phyloP scores from a whole-genome alignment of 2,888 invertebrate genomes.

The Dolichomitus sp. region DNA sequence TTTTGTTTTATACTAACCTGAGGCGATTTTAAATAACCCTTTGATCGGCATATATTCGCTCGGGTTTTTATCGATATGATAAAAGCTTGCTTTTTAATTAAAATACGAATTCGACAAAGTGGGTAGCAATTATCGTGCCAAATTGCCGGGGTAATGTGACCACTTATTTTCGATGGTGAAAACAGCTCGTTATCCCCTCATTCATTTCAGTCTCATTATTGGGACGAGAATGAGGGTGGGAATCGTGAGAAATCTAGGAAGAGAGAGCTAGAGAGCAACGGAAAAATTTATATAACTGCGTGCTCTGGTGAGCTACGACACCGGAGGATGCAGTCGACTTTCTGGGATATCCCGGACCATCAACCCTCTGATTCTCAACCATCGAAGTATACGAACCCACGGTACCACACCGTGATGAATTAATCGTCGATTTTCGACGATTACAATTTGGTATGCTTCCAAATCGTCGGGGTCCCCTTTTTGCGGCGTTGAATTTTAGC shows the following conservation, averaged over 20 bases:
- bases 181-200: slow-evolving; percentile 55
- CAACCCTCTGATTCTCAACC: slow-evolving; percentile 50
- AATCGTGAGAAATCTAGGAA: background rate
- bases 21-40: background rate
- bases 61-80: slow-evolving; percentile 26
- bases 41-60: background rate
- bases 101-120: slow-evolving; percentile 24
- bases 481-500: slow-evolving; percentile 84
- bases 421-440: slow-evolving; percentile 85
- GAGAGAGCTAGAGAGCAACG: slow-evolving; percentile 19
- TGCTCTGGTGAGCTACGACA: background rate
- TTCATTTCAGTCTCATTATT: slow-evolving; percentile 40
- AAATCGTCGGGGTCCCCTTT: slow-evolving; percentile 82
- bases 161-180: slow-evolving; percentile 52
- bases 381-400: slow-evolving; percentile 34
- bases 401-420: slow-evolving; percentile 79
- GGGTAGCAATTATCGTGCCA: slow-evolving; percentile 52
- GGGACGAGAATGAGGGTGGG: background rate
- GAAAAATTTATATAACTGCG: slow-evolving; percentile 24
- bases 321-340: slow-evolving; percentile 28
- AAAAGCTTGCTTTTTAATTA: slow-evolving; percentile 21
- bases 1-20: background rate
- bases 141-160: slow-evolving; percentile 39
- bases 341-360: slow-evolving; percentile 66
- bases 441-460: slow-evolving; percentile 85